Evolutionary conservation across 1,140 invertebrate species (phyloP).

Genomic region (Monomorium pharaonis): DNA sequence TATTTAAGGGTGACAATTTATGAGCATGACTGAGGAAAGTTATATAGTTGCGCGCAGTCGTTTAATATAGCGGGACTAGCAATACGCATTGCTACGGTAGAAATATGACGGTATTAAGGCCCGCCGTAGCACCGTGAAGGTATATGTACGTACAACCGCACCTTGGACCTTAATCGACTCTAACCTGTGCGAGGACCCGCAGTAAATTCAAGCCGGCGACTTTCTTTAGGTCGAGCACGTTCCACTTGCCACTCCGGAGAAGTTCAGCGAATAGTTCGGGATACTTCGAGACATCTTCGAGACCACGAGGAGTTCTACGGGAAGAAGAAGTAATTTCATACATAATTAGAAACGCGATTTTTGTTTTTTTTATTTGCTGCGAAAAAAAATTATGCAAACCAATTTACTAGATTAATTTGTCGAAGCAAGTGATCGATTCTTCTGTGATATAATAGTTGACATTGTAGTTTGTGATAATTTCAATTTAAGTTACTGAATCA

Average conservation of each 20-base stretch:
- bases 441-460: not conserved
- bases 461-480: not conserved
- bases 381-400: not conserved
- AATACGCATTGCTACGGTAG: conserved; percentile 18
- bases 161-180: conserved; percentile 16
- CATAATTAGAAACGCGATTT: not conserved
- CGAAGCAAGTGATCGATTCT: not conserved
- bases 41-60: not conserved
- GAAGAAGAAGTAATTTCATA: not conserved
- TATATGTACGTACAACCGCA: conserved; percentile 17
- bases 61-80: not conserved
- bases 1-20: not conserved
- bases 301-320: conserved; percentile 91
- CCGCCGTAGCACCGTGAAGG: not conserved
- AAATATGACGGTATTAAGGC: conserved; percentile 34
- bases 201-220: conserved; percentile 95
- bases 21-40: not conserved
- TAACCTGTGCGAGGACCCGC: conserved; percentile 88
- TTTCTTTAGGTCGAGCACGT: conserved; percentile 93
- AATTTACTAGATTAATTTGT: not conserved
- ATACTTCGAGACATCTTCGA: conserved; percentile 96
- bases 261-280: conserved; percentile 94
- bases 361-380: not conserved
- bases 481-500: not conserved
- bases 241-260: conserved; percentile 92